Conservation (phyloP, 2,888 invertebrate species). For the Mystacides longicornis region DNA sequence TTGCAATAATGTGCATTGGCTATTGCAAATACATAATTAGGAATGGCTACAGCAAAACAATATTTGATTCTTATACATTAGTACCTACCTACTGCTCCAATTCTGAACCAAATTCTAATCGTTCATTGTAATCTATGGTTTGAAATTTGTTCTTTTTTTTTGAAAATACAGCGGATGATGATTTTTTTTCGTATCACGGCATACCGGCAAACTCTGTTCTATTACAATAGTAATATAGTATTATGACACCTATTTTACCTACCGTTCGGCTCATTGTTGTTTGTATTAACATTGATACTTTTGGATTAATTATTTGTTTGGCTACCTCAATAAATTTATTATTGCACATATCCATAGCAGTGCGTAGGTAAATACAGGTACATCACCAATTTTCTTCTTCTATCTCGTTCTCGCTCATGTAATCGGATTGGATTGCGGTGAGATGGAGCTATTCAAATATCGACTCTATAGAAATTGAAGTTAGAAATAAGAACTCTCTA, state of each 20-base stretch:
- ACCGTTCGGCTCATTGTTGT: conserved; percentile 1
- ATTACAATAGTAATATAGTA: too few species aligned
- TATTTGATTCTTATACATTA: too few species aligned
- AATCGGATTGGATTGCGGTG: background rate
- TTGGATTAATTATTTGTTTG: conserved; percentile 2
- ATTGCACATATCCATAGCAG: too few species aligned
- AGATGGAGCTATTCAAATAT: background rate
- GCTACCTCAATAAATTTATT: conserved; percentile 1
- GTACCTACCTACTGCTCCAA: too few species aligned
- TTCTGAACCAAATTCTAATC: too few species aligned
- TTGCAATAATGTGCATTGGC: too few species aligned
- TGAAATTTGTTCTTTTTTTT: too few species aligned
- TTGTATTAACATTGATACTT: background rate
- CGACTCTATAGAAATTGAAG: background rate
- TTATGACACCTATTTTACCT: conserved; percentile 10
- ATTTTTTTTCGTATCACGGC: background rate
- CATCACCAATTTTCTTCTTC: background rate
- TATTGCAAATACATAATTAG: too few species aligned
- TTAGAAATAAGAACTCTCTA: background rate
- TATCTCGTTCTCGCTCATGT: background rate
- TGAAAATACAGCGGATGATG: too few species aligned
- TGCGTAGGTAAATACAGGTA: too few species aligned
- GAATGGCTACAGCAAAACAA: too few species aligned
- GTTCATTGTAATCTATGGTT: too few species aligned
- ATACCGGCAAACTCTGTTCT: background rate